A percentile compares a stretch with the other conserved stretches of the same genome.
These are phyloP conservation scores for Drepana arcuata DNA, from an alignment of 1,140 invertebrate genomes.

Conservation along the genomic window DNA sequence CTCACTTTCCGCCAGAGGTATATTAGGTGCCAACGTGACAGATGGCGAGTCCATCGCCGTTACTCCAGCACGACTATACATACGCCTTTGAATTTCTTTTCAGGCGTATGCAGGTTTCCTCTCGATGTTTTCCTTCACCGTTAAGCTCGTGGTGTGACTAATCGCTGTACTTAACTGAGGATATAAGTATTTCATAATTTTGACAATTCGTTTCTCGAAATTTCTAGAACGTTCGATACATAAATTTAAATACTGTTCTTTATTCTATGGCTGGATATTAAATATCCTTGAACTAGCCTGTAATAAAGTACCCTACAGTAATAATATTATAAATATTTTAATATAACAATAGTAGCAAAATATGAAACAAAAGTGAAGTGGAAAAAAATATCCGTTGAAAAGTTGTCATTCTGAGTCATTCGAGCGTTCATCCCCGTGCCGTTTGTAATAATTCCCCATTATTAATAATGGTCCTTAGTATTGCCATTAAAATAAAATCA, in stretches of 20 bases:
- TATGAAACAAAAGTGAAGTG: conserved; percentile 33
- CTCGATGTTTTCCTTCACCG: too few species aligned
- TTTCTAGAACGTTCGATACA: too few species aligned
- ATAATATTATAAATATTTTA: conserved; percentile 15
- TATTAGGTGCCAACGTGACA: too few species aligned
- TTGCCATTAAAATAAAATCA: conserved; percentile 56
- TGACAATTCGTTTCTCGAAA: too few species aligned
- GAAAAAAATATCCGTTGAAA: conserved; percentile 53
- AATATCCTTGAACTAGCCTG: background rate
- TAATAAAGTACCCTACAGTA: background rate
- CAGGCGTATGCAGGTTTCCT: too few species aligned
- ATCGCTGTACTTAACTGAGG: too few species aligned
- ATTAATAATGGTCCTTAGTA: conserved; percentile 42
- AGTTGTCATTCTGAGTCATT: conserved; percentile 56
- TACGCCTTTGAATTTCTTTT: too few species aligned
- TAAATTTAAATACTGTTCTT: conserved; percentile 6
- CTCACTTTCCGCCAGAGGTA: too few species aligned
- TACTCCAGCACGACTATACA: too few species aligned
- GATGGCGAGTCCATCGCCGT: too few species aligned
- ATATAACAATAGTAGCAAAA: conserved; percentile 30
- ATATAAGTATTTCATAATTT: background rate
- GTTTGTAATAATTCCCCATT: conserved; percentile 51
- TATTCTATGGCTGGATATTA: conserved; percentile 1
- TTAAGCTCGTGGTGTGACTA: too few species aligned
- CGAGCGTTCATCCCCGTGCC: conserved; percentile 60